Evolutionary conservation across 2,797 vertebrate species (phyloP).

Genomic region (Premnoplex brunnescens): DNA sequence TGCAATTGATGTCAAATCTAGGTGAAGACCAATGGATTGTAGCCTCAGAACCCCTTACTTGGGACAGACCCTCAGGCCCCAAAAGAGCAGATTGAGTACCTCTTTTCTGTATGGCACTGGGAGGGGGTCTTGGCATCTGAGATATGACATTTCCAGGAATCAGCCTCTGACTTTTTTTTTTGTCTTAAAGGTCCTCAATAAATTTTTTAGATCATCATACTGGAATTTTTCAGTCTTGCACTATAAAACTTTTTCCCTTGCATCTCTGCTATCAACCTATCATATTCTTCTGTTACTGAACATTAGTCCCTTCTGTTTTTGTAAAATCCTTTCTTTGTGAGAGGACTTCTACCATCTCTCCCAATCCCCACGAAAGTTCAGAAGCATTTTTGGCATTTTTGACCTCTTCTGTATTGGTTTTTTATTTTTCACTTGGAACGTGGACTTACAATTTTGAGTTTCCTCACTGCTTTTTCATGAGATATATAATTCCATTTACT

Average conservation of each 20-base stretch:
- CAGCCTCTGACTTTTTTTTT: not conserved
- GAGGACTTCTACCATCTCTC: not conserved
- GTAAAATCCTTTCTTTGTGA: not conserved
- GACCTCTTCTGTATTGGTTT: not conserved
- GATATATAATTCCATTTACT: not conserved
- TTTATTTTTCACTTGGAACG: not conserved
- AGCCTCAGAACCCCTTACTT: not conserved
- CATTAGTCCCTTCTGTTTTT: not conserved
- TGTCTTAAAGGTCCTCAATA: not conserved
- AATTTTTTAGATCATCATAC: not conserved
- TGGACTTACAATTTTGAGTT: not conserved
- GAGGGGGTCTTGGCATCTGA: not conserved
- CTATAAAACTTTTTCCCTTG: not conserved
- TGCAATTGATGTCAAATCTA: not conserved
- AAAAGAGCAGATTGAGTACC: not conserved
- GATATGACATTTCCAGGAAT: not conserved
- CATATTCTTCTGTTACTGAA: not conserved
- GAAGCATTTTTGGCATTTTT: not conserved
- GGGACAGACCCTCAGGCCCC: not conserved
- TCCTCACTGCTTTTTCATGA: not conserved
- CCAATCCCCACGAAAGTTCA: not conserved
- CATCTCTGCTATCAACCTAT: not conserved
- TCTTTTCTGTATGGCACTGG: not conserved
- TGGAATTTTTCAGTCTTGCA: not conserved
- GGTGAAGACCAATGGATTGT: not conserved